phyloP scores from a whole-genome alignment of 2,888 invertebrate genomes.

The Colostygia pectinataria region DNA sequence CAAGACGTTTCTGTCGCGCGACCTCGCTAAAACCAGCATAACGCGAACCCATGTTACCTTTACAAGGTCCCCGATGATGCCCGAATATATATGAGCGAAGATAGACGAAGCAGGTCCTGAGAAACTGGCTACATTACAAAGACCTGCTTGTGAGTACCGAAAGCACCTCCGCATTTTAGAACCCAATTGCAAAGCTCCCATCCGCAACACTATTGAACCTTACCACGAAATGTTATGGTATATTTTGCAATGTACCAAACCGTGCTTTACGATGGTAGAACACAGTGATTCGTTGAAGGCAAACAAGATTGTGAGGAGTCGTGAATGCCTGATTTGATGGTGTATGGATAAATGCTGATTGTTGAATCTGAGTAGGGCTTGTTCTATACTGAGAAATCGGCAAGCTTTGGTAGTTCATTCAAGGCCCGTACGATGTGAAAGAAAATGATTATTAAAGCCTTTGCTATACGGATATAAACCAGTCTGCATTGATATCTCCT shows the following conservation, averaged over 20 bases:
- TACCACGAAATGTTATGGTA: conserved; percentile 51
- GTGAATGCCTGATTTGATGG: conserved; percentile 68
- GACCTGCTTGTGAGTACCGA: conserved; percentile 73
- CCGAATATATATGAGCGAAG: conserved; percentile 38
- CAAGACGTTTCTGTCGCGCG: conserved; percentile 75
- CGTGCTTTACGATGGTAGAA: conserved; percentile 38
- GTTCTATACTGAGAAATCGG: conserved; percentile 23
- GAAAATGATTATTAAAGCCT: not conserved
- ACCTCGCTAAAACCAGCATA: conserved; percentile 64
- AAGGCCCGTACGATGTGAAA: conserved; percentile 12
- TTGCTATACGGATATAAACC: conserved; percentile 10
- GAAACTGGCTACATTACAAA: conserved; percentile 68
- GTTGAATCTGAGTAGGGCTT: conserved; percentile 40
- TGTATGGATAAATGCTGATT: conserved; percentile 54
- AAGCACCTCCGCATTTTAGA: conserved; percentile 76
- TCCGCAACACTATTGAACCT: conserved; percentile 49
- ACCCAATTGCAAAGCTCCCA: conserved; percentile 57
- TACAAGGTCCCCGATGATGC: conserved; percentile 40
- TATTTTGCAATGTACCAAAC: conserved; percentile 49
- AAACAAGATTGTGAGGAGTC: conserved; percentile 70
- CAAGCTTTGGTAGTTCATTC: conserved; percentile 21
- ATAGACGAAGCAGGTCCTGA: conserved; percentile 56
- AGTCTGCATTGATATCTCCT: conserved; percentile 10
- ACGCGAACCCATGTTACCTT: conserved; percentile 43
- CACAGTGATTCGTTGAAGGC: conserved; percentile 69